Evolutionary conservation across 2,113 vertebrate species (phyloP).

Genomic region (Phyllostomus discolor): DNA sequence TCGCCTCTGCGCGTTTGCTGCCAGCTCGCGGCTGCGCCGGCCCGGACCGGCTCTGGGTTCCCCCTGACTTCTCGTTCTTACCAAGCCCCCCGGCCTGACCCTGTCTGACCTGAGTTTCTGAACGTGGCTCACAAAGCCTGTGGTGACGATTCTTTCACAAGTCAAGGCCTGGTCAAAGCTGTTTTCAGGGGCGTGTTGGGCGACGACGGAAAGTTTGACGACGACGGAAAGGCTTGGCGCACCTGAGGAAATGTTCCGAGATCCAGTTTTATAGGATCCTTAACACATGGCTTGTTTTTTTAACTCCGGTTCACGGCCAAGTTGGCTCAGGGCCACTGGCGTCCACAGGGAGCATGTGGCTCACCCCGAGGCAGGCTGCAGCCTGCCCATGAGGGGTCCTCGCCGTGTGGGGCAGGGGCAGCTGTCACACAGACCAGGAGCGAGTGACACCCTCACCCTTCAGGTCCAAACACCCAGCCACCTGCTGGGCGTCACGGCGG

Average conservation of each 20-base stretch:
- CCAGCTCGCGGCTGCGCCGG: not conserved
- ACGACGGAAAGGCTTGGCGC: accelerated
- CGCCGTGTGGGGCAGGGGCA: too few relatives aligned
- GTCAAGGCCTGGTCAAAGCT: too few relatives aligned
- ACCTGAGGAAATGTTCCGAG: too few relatives aligned
- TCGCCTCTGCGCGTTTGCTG: not conserved
- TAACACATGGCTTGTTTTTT: not conserved
- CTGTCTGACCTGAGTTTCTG: not conserved
- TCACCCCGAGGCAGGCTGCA: accelerated
- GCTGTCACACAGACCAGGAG: not conserved
- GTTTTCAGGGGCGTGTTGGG: not conserved
- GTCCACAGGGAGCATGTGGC: accelerated
- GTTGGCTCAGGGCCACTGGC: not conserved
- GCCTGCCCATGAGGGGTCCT: accelerated
- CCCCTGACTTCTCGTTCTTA: not conserved
- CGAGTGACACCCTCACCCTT: too few relatives aligned
- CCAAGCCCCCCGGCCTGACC: accelerated
- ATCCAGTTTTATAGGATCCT: too few relatives aligned
- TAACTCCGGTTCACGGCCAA: too few relatives aligned
- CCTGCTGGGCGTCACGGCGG: too few relatives aligned
- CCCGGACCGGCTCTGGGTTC: accelerated
- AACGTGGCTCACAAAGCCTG: not conserved
- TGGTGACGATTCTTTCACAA: not conserved
- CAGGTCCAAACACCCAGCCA: not conserved
- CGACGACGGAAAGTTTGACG: not conserved